phyloP scores from a whole-genome alignment of 2,888 invertebrate genomes.

The Tenthredo livida region DNA sequence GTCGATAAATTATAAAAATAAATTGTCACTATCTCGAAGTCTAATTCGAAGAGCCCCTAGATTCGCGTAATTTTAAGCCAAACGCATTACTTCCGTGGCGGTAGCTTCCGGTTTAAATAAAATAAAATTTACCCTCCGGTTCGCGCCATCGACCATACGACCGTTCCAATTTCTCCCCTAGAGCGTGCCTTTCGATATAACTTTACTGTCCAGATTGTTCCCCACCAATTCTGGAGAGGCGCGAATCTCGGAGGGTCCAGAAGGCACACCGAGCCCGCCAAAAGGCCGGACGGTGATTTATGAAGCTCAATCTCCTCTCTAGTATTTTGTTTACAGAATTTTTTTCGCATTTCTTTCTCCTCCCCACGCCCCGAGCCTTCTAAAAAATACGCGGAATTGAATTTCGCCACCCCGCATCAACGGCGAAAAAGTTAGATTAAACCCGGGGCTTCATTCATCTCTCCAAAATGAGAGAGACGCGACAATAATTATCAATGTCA shows the following conservation, averaged over 20 bases:
- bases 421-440: not conserved
- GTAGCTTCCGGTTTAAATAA: slow-evolving; percentile 21
- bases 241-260: slow-evolving; percentile 7
- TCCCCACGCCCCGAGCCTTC: not conserved
- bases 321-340: slow-evolving; percentile 25
- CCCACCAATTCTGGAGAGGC: not conserved
- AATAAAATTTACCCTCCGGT: slow-evolving; percentile 29
- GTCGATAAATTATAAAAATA: not conserved
- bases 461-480: too few species aligned
- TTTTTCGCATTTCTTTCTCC: not conserved
- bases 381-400: not conserved
- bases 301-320: slow-evolving; percentile 15
- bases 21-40: not conserved
- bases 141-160: slow-evolving; percentile 5
- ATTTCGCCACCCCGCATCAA: slow-evolving; percentile 24
- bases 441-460: not conserved
- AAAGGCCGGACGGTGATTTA: slow-evolving; percentile 13
- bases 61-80: not conserved
- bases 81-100: slow-evolving; percentile 13
- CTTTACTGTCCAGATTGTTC: slow-evolving; percentile 17
- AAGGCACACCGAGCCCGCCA: not conserved
- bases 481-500: not conserved
- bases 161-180: not conserved
- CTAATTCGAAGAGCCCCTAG: slow-evolving; percentile 1
- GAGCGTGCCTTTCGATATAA: not conserved